These are phyloP conservation scores for Ischnus inquisitorius DNA, from an alignment of 2,888 invertebrate genomes.

Conservation along the genomic window DNA sequence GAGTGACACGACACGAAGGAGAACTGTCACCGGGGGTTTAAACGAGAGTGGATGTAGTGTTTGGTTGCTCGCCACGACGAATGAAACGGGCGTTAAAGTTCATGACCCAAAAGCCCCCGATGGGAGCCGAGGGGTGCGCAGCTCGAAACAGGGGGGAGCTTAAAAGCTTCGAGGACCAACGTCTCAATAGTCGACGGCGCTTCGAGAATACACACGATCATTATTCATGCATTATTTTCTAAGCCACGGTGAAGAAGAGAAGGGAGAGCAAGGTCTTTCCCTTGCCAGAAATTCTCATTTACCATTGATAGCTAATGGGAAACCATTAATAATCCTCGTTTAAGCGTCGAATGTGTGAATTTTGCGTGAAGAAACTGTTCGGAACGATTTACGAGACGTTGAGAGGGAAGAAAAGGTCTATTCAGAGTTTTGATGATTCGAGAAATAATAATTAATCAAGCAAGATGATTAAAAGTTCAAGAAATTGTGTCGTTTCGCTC, in stretches of 20 bases:
- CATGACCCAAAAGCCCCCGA: constrained; percentile 56
- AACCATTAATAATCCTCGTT: neutral
- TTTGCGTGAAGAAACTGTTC: neutral
- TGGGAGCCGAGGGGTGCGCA: neutral
- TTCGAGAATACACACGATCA: constrained; percentile 37
- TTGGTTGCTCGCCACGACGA: constrained; percentile 14
- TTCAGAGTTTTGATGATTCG: no score
- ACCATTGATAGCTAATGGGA: neutral
- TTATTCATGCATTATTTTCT: constrained; percentile 25
- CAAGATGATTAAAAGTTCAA: no score
- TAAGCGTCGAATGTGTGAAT: neutral
- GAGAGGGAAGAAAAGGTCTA: no score
- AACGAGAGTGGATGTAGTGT: constrained; percentile 52
- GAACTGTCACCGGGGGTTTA: constrained; percentile 55
- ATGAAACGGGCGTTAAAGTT: constrained; percentile 54
- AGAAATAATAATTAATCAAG: no score
- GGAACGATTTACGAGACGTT: neutral
- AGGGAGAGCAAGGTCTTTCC: neutral
- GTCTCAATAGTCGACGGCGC: neutral
- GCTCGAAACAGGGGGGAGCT: constrained; percentile 29
- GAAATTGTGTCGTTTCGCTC: no score
- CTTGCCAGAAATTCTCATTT: neutral
- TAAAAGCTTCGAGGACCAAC: constrained; percentile 36
- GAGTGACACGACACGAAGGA: constrained; percentile 51
- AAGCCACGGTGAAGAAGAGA: neutral